Evolutionary conservation across 2,113 vertebrate species (phyloP).

Genomic region (Montifringilla adamsi): DNA sequence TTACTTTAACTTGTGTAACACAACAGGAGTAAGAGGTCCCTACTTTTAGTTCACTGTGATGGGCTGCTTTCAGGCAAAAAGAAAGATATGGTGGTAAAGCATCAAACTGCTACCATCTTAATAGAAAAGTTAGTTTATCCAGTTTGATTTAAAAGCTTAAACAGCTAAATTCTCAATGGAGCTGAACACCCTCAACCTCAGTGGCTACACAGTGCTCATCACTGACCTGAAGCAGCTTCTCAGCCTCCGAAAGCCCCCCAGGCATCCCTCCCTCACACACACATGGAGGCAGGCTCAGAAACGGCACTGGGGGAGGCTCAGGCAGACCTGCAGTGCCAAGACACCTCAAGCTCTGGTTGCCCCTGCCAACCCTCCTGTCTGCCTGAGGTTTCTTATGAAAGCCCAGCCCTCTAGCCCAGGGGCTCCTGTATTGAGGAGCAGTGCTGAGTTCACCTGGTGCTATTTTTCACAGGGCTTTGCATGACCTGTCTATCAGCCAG

Average conservation of each 20-base stretch:
- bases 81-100: neutral
- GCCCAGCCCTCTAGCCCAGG: neutral
- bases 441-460: neutral
- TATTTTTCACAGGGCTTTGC: neutral
- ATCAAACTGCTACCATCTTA: neutral
- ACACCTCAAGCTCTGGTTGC: neutral
- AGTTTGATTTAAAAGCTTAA: neutral
- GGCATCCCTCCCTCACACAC: neutral
- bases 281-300: fast-evolving
- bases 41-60: neutral
- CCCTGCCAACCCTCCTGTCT: neutral
- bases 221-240: neutral
- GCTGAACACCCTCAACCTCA: neutral
- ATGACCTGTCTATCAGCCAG: neutral
- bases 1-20: neutral
- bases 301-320: neutral
- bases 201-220: neutral
- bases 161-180: neutral
- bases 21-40: neutral
- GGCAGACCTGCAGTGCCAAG: neutral
- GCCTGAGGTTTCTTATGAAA: neutral
- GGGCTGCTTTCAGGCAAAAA: neutral
- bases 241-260: neutral
- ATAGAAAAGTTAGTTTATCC: neutral
- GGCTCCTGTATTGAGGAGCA: neutral